Evolutionary conservation across 2,888 invertebrate species (phyloP), one percentile per base, ranked within the genome.

Genomic region (Operophtera brumata): DNA sequence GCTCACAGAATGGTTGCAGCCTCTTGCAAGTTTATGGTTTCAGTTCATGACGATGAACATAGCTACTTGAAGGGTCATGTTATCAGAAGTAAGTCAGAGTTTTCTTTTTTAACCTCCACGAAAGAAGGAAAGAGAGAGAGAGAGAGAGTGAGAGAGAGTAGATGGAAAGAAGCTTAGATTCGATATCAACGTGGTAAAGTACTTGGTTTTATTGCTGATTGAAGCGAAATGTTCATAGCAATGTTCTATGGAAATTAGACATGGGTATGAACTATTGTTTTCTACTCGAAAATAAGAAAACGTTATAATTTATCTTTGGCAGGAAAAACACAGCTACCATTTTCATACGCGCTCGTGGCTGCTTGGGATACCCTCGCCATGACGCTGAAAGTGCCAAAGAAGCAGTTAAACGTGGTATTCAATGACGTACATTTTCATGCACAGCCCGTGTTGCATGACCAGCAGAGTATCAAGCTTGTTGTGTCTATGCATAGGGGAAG

Each of bases 291-390:
- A 30, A 1, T 3, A 20, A 20, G 2, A 20, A 20, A 20, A 20
- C 7, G 6, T 10, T 34, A 0, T 3, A 11, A 3, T 34, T 34
- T 34, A 11, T 36, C 13, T 36, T 36, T 8, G 10, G 3, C 58
- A 88, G 94, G 93, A 0, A 88, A 94, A 50, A 93, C 91, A 46
- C 72, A 94, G 4, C 92, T 94, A 57, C 97, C 97, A 2, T 96
- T 95, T 7, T 94, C 96, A 0, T 94, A 93, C 26, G 94, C 94
- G 65, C 80, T 97, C 62, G 78, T 86, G 14, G 78, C 93, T 7
- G 93, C 92, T 1, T 95, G 95, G 95, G 93, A 94, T 69, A 93
- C 93, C 0, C 73, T 94, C 8, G 92, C 93, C 0, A 85, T 93
- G 71, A 84, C 92, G 69, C 9, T 64, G 47, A 92, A 91, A 1